phyloP scores from a whole-genome alignment of 1,140 invertebrate genomes.

The Bombus consobrinus region DNA sequence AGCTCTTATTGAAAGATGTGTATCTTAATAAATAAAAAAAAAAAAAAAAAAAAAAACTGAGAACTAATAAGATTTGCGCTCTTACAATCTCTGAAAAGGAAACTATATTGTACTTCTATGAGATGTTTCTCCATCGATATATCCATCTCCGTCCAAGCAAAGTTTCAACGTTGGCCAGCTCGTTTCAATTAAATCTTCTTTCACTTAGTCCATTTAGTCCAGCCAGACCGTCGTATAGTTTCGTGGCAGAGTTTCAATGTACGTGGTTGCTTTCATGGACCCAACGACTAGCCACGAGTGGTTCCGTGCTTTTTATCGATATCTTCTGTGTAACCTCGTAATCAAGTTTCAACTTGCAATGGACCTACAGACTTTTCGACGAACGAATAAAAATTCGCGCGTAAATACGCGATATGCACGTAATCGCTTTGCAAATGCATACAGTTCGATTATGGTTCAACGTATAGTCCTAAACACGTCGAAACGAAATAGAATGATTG shows the following conservation, averaged over 20 bases:
- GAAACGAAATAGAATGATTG: too few relatives aligned
- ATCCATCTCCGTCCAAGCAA: conserved; percentile 11
- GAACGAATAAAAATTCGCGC: not conserved
- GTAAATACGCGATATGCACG: not conserved
- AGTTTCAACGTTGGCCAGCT: not conserved
- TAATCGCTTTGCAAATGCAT: not conserved
- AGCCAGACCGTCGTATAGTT: conserved; percentile 25
- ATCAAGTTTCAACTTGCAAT: conserved; percentile 1
- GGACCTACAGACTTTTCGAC: not conserved
- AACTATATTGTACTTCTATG: not conserved
- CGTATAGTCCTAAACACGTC: not conserved
- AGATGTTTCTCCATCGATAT: conserved; percentile 47
- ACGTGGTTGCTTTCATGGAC: conserved; percentile 7
- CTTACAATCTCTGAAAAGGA: not conserved
- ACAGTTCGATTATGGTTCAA: too few relatives aligned
- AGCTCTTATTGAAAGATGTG: too few relatives aligned
- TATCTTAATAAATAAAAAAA: not conserved
- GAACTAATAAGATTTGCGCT: not conserved
- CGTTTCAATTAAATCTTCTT: conserved; percentile 61
- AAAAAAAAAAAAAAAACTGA: not conserved
- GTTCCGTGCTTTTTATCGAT: conserved; percentile 34
- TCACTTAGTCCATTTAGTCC: conserved; percentile 16
- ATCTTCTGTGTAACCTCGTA: conserved; percentile 16
- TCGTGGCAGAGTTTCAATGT: not conserved
- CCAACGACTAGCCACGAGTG: too few relatives aligned